Evolutionary conservation across 2,797 vertebrate genomes (phyloP).

Genomic region (Morus bassanus): DNA sequence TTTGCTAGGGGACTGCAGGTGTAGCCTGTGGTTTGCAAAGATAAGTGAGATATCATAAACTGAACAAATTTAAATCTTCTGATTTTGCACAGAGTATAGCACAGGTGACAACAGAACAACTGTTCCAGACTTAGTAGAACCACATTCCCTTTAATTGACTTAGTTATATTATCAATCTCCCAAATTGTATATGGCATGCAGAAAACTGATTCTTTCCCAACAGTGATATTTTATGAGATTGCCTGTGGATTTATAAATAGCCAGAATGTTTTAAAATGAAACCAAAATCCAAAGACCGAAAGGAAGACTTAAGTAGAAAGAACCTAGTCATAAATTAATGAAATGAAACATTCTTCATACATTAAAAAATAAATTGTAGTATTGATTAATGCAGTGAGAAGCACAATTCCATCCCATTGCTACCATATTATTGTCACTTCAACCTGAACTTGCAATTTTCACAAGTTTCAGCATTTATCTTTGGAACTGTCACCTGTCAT

Average conservation of each 20-base stretch:
- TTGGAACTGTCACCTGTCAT: constrained; percentile 20
- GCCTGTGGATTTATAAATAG: neutral
- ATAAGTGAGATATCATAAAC: neutral
- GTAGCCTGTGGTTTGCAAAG: neutral
- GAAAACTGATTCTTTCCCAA: neutral
- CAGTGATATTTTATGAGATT: neutral
- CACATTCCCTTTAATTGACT: neutral
- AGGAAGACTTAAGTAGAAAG: neutral
- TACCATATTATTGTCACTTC: neutral
- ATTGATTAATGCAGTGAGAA: neutral
- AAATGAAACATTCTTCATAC: neutral
- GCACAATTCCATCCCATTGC: neutral
- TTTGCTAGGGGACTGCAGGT: neutral
- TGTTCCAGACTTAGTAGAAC: neutral
- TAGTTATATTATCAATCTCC: neutral
- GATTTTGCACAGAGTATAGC: neutral
- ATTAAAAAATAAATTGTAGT: neutral
- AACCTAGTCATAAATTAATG: neutral
- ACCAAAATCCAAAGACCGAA: neutral
- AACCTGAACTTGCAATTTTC: neutral
- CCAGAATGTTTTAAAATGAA: neutral
- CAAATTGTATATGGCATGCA: neutral
- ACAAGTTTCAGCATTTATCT: constrained; percentile 10
- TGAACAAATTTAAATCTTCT: neutral
- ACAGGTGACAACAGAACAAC: neutral